Evolutionary conservation across 2,113 vertebrate species (phyloP).

Genomic region (Osmerus eperlanus): DNA sequence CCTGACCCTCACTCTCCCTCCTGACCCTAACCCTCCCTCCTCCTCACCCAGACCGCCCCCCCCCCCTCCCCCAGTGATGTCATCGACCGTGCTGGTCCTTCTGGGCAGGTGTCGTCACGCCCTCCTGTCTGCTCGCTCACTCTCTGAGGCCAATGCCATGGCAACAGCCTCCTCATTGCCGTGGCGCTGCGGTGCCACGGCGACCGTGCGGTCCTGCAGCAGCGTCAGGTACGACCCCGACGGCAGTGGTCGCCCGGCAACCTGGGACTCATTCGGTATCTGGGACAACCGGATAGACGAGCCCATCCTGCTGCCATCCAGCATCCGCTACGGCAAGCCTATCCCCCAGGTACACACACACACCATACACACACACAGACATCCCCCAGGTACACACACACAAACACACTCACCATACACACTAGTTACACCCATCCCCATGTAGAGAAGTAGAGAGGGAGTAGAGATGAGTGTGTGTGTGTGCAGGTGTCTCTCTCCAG

Average conservation of each 20-base stretch:
- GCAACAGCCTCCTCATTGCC: neutral
- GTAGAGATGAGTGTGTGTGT: neutral
- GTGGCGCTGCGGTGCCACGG: neutral
- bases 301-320: slow-evolving; percentile 84
- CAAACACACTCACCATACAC: no score
- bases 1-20: neutral
- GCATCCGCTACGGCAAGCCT: slow-evolving; percentile 82
- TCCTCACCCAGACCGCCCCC: neutral
- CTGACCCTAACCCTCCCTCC: neutral
- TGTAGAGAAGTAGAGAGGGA: neutral
- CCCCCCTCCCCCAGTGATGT: slow-evolving; percentile 29
- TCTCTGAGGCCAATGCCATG: neutral
- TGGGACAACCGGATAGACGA: slow-evolving; percentile 92
- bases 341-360: slow-evolving; percentile 69
- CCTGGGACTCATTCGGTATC: slow-evolving; percentile 89
- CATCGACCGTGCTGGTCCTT: slow-evolving; percentile 30
- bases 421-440: no score
- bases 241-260: slow-evolving; percentile 68
- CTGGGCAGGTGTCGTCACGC: slow-evolving; percentile 35
- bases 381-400: neutral
- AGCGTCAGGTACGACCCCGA: slow-evolving; percentile 64
- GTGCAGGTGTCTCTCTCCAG: neutral
- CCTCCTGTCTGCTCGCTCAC: neutral
- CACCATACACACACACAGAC: neutral
- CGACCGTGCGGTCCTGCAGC: slow-evolving; percentile 37